phyloP scores from a whole-genome alignment of 2,797 vertebrate species.

The Alca torda region DNA sequence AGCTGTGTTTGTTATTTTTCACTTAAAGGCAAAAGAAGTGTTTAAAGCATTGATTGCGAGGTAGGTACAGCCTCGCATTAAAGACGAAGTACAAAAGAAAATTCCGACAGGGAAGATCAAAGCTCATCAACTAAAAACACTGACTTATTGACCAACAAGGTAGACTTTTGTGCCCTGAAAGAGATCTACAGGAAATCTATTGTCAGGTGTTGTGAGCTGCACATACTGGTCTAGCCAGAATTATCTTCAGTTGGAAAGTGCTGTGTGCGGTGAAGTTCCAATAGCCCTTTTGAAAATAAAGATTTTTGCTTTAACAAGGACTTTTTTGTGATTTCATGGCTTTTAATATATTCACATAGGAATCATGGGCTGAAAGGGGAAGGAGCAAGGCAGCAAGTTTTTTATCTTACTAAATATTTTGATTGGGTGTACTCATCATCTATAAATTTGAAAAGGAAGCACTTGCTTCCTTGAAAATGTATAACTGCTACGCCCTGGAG shows the following conservation, averaged over 20 bases:
- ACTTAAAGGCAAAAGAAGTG: neutral
- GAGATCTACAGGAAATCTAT: neutral
- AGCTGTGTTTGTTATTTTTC: neutral
- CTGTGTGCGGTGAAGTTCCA: neutral
- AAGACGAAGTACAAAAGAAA: conserved; percentile 10
- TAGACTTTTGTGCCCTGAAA: neutral
- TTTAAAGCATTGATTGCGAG: conserved; percentile 26
- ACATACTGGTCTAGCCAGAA: neutral
- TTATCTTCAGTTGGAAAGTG: neutral
- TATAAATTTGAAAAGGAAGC: neutral
- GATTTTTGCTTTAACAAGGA: neutral
- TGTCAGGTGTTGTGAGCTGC: neutral
- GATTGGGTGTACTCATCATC: neutral
- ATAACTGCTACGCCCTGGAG: neutral
- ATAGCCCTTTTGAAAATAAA: neutral
- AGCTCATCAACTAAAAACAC: conserved; percentile 15
- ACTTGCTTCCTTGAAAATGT: neutral
- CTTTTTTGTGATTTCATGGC: neutral
- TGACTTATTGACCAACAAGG: conserved; percentile 6
- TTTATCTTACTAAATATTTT: neutral
- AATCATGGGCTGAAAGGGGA: neutral
- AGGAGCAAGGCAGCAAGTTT: neutral
- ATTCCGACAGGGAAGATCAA: conserved; percentile 35
- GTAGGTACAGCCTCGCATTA: neutral
- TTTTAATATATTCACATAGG: neutral